Evolutionary conservation across 2,888 invertebrate genomes (phyloP).

Genomic region (Aspidiotus destructor): DNA sequence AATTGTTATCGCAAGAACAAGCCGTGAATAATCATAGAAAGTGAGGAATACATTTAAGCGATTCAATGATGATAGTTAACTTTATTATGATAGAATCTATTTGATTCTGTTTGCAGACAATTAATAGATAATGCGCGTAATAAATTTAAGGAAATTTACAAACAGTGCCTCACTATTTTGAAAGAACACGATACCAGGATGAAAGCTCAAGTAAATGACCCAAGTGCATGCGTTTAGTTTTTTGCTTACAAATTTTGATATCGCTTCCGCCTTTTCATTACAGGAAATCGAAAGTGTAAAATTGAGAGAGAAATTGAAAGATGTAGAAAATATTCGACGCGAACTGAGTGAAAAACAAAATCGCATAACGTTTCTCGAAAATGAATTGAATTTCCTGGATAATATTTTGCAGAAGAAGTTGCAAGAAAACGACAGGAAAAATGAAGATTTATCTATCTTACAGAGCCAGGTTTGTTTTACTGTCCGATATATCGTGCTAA

Average conservation of each 20-base stretch:
- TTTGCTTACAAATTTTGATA: too few relatives aligned
- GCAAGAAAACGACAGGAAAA: conserved; percentile 20
- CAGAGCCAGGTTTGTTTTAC: conserved; percentile 18
- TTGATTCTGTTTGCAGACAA: conserved; percentile 13
- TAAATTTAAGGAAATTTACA: conserved; percentile 22
- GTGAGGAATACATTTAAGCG: background rate
- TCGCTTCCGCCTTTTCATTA: background rate
- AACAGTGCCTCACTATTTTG: conserved; percentile 19
- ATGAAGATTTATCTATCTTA: conserved; percentile 20
- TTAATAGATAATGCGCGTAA: conserved; percentile 10
- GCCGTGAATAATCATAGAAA: conserved; percentile 13
- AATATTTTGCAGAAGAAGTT: conserved; percentile 14
- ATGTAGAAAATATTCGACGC: conserved; percentile 10
- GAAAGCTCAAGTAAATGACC: conserved; percentile 18
- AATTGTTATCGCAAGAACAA: conserved; percentile 20
- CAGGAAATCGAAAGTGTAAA: conserved; percentile 25
- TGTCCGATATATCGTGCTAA: background rate
- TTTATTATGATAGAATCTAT: background rate
- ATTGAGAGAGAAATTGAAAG: conserved; percentile 20
- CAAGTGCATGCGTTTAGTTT: too few relatives aligned
- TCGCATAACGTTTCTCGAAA: conserved; percentile 20
- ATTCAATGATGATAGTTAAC: background rate
- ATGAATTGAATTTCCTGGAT: conserved; percentile 11
- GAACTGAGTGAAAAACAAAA: conserved; percentile 27
- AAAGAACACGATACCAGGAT: conserved; percentile 26